A percentile compares a stretch with the other conserved stretches of the same genome.
Conservation (phyloP, 2,888 invertebrate genomes). For the Hydriomena furcata region DNA sequence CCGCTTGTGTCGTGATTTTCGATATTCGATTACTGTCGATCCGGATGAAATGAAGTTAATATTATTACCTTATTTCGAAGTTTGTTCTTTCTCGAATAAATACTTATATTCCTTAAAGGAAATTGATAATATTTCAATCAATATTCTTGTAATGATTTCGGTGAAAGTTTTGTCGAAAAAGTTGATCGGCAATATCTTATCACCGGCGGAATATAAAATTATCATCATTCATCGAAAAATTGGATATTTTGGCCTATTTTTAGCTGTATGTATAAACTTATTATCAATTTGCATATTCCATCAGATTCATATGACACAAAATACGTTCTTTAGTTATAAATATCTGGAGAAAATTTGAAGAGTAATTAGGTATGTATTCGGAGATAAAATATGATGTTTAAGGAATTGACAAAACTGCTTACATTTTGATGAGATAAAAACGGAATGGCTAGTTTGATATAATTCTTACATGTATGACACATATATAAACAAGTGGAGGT, state of each 20-base stretch:
- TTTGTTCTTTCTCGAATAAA: not conserved
- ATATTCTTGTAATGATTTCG: not conserved
- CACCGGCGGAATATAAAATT: not conserved
- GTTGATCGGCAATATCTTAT: conserved; percentile 3
- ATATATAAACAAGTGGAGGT: conserved; percentile 8
- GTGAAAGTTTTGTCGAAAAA: conserved; percentile 4
- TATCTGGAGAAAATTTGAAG: too few relatives aligned
- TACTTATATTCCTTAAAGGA: not conserved
- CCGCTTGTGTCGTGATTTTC: not conserved
- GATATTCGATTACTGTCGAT: conserved; percentile 4
- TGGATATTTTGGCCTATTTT: not conserved
- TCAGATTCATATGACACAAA: too few relatives aligned
- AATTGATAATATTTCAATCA: conserved; percentile 6
- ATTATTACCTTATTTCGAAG: not conserved
- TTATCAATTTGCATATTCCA: not conserved
- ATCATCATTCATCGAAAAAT: conserved; percentile 4
- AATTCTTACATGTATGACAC: not conserved
- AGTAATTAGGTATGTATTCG: too few relatives aligned
- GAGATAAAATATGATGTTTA: too few relatives aligned
- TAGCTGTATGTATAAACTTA: not conserved
- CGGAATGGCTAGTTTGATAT: not conserved
- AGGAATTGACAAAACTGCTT: too few relatives aligned
- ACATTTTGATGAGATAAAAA: too few relatives aligned
- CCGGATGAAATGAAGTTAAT: conserved; percentile 2
- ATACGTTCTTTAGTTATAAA: too few relatives aligned